Evolutionary conservation across 2,888 invertebrate species (phyloP).

Genomic region (Ceratothoa steindachneri): DNA sequence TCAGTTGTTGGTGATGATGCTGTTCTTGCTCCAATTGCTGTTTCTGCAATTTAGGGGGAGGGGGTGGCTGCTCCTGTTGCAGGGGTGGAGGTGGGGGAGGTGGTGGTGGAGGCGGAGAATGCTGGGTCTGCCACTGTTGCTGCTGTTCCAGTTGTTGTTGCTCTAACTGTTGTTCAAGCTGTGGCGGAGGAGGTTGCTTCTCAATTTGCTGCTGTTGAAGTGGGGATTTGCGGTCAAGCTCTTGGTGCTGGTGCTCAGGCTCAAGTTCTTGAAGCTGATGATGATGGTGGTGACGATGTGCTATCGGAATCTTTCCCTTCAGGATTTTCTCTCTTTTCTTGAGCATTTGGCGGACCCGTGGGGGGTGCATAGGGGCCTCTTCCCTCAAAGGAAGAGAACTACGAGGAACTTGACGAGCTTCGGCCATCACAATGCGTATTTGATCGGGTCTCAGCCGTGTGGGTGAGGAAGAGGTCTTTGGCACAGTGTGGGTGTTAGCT

Average conservation of each 20-base stretch:
- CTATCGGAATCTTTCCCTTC: constrained; percentile 24
- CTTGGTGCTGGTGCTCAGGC: background rate
- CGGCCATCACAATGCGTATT: constrained; percentile 40
- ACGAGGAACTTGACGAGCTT: constrained; percentile 29
- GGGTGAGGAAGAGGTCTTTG: constrained; percentile 28
- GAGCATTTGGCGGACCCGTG: constrained; percentile 28
- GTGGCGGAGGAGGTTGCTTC: constrained; percentile 14
- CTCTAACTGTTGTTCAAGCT: constrained; percentile 8
- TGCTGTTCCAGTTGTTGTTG: constrained; percentile 10
- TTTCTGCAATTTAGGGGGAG: constrained; percentile 14
- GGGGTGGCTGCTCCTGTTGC: background rate
- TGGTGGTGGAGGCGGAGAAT: background rate
- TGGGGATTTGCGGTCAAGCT: background rate
- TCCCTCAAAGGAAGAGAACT: constrained; percentile 29
- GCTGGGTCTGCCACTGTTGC: background rate
- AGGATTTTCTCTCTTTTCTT: constrained; percentile 42
- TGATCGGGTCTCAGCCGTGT: constrained; percentile 37
- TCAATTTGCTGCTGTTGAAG: constrained; percentile 8
- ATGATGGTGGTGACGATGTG: constrained; percentile 12
- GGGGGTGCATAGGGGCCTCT: constrained; percentile 18
- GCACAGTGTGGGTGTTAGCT: background rate
- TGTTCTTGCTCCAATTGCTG: constrained; percentile 9
- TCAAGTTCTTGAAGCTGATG: background rate
- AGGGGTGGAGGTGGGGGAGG: background rate
- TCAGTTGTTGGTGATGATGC: constrained; percentile 9